Conservation (phyloP, 2,113 vertebrate species). For the Scatophagus argus region DNA sequence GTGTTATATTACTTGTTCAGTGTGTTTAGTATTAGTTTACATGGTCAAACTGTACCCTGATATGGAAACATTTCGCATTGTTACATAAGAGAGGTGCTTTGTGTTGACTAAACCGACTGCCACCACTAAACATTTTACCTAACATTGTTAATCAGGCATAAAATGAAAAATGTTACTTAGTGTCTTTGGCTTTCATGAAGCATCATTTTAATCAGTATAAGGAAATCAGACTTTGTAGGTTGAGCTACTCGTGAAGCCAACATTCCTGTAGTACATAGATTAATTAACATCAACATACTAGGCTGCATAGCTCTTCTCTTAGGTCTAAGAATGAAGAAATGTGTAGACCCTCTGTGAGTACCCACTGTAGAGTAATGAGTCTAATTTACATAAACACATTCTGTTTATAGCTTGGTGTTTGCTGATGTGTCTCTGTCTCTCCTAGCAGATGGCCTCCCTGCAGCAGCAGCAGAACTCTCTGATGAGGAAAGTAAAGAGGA, state of each 20-base stretch:
- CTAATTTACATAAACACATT: slow-evolving; percentile 71
- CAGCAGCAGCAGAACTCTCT: slow-evolving; percentile 94
- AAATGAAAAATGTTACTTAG: slow-evolving; percentile 7
- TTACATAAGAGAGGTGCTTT: slow-evolving; percentile 1
- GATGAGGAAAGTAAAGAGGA: slow-evolving; percentile 98
- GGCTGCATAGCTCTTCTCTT: slow-evolving; percentile 27
- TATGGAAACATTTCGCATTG: not conserved
- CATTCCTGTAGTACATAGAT: not conserved
- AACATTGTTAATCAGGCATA: slow-evolving; percentile 22
- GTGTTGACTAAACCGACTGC: slow-evolving; percentile 17
- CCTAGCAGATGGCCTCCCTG: slow-evolving; percentile 90
- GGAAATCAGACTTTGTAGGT: slow-evolving; percentile 28
- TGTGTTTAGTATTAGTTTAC: not conserved
- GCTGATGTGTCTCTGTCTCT: slow-evolving; percentile 70
- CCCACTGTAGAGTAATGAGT: slow-evolving; percentile 62
- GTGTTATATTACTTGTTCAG: not conserved
- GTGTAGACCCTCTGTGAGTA: slow-evolving; percentile 37
- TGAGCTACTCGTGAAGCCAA: slow-evolving; percentile 14
- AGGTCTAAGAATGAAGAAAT: slow-evolving; percentile 32
- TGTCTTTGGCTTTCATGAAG: slow-evolving; percentile 16
- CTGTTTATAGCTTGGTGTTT: slow-evolving; percentile 71
- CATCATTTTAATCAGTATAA: slow-evolving; percentile 8
- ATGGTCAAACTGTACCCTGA: not conserved
- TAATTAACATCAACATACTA: slow-evolving; percentile 33
- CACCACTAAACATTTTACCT: slow-evolving; percentile 8